These are phyloP conservation scores for Nothocercus julius DNA, from an alignment of 2,113 vertebrate species.

Conservation along the genomic window DNA sequence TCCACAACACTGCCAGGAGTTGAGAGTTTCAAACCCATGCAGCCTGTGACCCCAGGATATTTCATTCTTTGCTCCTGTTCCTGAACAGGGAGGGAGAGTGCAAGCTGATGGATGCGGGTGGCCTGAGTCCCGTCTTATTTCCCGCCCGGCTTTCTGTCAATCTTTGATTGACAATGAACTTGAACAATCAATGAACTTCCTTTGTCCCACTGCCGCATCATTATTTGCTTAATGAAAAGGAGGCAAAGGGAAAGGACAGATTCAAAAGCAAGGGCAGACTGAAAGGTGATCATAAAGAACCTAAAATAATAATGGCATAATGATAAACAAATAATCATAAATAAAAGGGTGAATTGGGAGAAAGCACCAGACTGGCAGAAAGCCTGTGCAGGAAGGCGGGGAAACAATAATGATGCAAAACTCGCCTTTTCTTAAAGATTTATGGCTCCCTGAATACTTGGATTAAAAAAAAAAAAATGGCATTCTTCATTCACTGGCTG, in stretches of 20 bases:
- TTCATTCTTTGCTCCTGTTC: background rate
- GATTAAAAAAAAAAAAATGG: background rate
- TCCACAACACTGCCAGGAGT: background rate
- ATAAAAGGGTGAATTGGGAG: background rate
- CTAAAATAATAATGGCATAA: background rate
- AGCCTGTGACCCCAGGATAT: background rate
- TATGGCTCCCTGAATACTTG: background rate
- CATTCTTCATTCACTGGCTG: background rate
- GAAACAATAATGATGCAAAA: background rate
- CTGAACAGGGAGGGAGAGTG: background rate
- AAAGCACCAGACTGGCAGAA: background rate
- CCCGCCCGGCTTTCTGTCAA: background rate
- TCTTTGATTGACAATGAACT: too few relatives aligned
- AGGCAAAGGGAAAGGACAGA: background rate
- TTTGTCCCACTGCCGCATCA: too few relatives aligned
- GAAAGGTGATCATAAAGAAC: background rate
- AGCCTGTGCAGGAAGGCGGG: background rate
- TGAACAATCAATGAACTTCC: too few relatives aligned
- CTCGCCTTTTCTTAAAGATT: background rate
- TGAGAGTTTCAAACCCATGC: background rate
- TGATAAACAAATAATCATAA: background rate
- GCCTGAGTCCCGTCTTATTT: background rate
- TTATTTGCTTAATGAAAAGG: background rate
- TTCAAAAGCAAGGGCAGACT: background rate
- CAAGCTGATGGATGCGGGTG: fast-evolving